Conservation (phyloP, 2,113 vertebrate species). For the Zapornia atra region DNA sequence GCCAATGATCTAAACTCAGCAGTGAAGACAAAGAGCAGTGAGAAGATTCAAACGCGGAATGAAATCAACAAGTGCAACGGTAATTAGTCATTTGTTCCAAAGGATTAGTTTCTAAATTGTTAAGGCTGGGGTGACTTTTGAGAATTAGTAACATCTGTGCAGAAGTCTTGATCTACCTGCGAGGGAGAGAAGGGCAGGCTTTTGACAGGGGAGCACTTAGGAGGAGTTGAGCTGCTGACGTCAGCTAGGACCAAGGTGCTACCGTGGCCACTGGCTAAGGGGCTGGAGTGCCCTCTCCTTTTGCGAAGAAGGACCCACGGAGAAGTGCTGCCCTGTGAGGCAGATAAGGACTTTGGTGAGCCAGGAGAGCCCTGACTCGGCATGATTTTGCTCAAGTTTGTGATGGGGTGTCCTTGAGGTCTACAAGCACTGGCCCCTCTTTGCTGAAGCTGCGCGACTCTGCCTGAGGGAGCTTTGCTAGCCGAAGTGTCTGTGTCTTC, state of each 20-base stretch:
- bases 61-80: constrained; percentile 72
- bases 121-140: constrained; percentile 77
- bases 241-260: constrained; percentile 78
- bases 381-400: constrained; percentile 72
- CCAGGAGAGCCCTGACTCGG: constrained; percentile 71
- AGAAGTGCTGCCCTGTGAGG: constrained; percentile 71
- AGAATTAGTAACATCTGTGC: constrained; percentile 82
- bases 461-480: constrained; percentile 78
- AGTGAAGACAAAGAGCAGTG: constrained; percentile 22
- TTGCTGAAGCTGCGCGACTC: constrained; percentile 72
- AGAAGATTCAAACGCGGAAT: constrained; percentile 61
- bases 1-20: constrained; percentile 45
- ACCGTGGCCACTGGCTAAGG: constrained; percentile 72
- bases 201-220: constrained; percentile 86
- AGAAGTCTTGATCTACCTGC: constrained; percentile 87
- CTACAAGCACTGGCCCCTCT: constrained; percentile 72
- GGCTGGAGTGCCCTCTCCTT: constrained; percentile 75
- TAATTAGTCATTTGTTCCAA: constrained; percentile 84
- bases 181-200: constrained; percentile 91
- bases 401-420: constrained; percentile 68
- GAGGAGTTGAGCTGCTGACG: constrained; percentile 82
- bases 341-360: constrained; percentile 71
- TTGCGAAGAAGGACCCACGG: constrained; percentile 79
- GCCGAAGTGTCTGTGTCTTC: constrained; percentile 78
- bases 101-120: constrained; percentile 86